Percentiles rank a stretch among this genome's conserved stretches.
These are phyloP conservation scores for Andrena trimmerana DNA, from an alignment of 2,888 invertebrate genomes.

Conservation along the genomic window DNA sequence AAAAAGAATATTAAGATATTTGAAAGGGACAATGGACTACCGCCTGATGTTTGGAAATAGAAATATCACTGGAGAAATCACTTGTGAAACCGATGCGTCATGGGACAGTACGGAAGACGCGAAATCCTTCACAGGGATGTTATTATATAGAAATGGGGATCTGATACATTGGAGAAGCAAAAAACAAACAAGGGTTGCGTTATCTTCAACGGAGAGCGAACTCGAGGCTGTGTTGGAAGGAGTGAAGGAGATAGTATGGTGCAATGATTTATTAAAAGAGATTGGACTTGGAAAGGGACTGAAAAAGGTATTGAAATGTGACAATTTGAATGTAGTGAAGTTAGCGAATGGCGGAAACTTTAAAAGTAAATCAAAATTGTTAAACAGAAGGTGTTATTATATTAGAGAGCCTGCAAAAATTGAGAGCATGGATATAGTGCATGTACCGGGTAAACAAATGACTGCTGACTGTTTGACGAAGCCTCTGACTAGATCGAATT, in stretches of 20 bases:
- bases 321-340: constrained; percentile 6
- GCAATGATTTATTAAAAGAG: constrained; percentile 9
- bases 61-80: not conserved
- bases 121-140: constrained; percentile 29
- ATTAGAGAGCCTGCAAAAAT: not conserved
- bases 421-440: no score
- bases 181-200: constrained; percentile 18
- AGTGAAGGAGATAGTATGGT: constrained; percentile 22
- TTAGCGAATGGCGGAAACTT: constrained; percentile 8
- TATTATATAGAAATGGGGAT: constrained; percentile 29
- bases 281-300: not conserved
- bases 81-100: no score
- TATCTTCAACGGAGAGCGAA: constrained; percentile 7
- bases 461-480: no score
- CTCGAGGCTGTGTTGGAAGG: constrained; percentile 16
- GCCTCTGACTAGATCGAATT: no score
- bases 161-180: constrained; percentile 27
- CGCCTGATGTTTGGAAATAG: no score
- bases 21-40: no score
- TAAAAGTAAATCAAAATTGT: not conserved
- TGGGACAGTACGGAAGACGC: constrained; percentile 12
- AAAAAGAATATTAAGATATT: no score
- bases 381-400: constrained; percentile 10
- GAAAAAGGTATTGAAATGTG: not conserved
- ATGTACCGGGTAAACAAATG: no score